phyloP scores from a whole-genome alignment of 2,888 invertebrate species.

The Lepidocyrtinus sp. region DNA sequence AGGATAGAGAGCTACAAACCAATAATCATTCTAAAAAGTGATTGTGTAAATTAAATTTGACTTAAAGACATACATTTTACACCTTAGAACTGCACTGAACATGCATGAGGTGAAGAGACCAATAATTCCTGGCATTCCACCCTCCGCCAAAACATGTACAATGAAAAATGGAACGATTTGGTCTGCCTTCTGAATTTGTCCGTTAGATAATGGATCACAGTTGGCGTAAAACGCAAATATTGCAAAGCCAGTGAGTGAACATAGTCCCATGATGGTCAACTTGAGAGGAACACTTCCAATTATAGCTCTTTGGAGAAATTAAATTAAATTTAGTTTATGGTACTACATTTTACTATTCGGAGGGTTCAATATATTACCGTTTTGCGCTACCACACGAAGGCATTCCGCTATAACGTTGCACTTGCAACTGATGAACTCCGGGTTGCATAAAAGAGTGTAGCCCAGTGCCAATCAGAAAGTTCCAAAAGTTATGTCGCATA shows the following conservation, averaged over 20 bases:
- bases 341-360: too few relatives aligned
- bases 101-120: constrained; percentile 92
- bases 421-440: constrained; percentile 60
- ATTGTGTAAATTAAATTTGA: background rate
- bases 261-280: constrained; percentile 52
- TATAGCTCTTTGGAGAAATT: background rate
- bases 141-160: constrained; percentile 85
- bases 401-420: constrained; percentile 62
- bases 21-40: background rate
- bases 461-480: constrained; percentile 55
- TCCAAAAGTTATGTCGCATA: constrained; percentile 38
- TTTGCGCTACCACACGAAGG: too few relatives aligned
- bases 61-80: constrained; percentile 61
- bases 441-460: constrained; percentile 32
- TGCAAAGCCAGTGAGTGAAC: constrained; percentile 64
- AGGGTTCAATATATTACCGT: background rate
- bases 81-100: constrained; percentile 93
- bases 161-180: constrained; percentile 92
- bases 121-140: constrained; percentile 88
- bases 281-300: background rate
- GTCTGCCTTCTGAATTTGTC: constrained; percentile 82
- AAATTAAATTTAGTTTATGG: too few relatives aligned
- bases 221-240: constrained; percentile 76
- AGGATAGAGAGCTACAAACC: constrained; percentile 87
- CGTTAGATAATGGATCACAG: constrained; percentile 86